Percentiles rank a stretch among this genome's conserved stretches.
Evolutionary conservation across 2,888 invertebrate species (phyloP).

Genomic region (Perithous albicinctus): DNA sequence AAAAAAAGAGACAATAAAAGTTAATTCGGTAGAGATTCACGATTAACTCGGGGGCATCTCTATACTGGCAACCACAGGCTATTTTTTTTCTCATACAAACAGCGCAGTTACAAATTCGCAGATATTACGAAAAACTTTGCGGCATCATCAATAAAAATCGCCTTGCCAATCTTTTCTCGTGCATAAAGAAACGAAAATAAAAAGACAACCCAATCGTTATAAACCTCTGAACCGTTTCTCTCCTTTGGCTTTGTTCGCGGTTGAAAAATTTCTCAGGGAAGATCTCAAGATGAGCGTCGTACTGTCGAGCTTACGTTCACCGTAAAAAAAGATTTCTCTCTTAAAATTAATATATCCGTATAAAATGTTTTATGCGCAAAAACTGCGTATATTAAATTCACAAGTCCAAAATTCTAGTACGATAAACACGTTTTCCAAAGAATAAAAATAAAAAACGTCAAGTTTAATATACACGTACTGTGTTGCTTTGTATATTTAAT

Average conservation of each 20-base stretch:
- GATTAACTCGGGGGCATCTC: neutral
- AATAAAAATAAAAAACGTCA: too few relatives aligned
- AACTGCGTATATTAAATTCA: too few relatives aligned
- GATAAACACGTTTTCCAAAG: too few relatives aligned
- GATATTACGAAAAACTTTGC: conserved; percentile 9
- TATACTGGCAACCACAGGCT: neutral
- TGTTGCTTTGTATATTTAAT: too few relatives aligned
- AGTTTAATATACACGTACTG: too few relatives aligned
- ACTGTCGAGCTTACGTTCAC: neutral
- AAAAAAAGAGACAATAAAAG: conserved; percentile 8
- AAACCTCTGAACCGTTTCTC: conserved; percentile 28
- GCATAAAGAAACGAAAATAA: conserved; percentile 13
- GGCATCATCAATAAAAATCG: conserved; percentile 9
- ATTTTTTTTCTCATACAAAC: neutral
- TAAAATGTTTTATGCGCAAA: too few relatives aligned
- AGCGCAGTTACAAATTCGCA: neutral
- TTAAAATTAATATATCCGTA: too few relatives aligned
- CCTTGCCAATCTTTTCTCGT: conserved; percentile 33
- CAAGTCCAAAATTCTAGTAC: too few relatives aligned
- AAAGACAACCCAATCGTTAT: conserved; percentile 34
- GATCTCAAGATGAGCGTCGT: conserved; percentile 30
- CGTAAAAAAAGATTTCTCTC: too few relatives aligned
- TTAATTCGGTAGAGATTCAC: conserved; percentile 28
- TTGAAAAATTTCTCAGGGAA: conserved; percentile 49
- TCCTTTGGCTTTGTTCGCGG: conserved; percentile 42